A percentile compares a stretch with the other conserved stretches of the same genome.
Evolutionary conservation across 1,140 invertebrate species (phyloP).

Genomic region (Drosophila guanche): DNA sequence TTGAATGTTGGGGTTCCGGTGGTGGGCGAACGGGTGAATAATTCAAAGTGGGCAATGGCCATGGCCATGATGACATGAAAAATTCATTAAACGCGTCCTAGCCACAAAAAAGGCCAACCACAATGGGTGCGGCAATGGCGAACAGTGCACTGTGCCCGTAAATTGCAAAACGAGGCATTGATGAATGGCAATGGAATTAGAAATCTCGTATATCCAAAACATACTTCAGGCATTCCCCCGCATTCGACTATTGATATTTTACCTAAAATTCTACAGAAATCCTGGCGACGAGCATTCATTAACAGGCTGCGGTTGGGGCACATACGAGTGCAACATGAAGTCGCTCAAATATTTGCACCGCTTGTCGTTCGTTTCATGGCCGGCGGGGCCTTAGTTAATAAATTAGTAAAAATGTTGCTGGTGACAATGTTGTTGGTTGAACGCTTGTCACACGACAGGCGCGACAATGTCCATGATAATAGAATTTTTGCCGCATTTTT

Average conservation of each 20-base stretch:
- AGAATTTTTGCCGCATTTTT: conserved; percentile 59
- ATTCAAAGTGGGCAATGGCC: conserved; percentile 36
- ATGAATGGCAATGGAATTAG: conserved; percentile 26
- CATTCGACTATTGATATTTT: too few species aligned
- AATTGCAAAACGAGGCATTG: conserved; percentile 36
- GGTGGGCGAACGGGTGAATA: conserved; percentile 18
- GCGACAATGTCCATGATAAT: conserved; percentile 53
- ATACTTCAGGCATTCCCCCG: neutral
- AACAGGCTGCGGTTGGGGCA: conserved; percentile 20
- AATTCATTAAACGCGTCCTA: conserved; percentile 73
- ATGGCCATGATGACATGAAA: conserved; percentile 62
- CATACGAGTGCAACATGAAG: conserved; percentile 15
- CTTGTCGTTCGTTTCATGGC: conserved; percentile 25
- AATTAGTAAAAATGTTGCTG: conserved; percentile 71
- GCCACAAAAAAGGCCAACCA: conserved; percentile 56
- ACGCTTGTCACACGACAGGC: conserved; percentile 38
- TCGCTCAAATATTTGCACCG: conserved; percentile 62
- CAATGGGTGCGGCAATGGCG: conserved; percentile 37
- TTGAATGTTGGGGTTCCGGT: conserved; percentile 24
- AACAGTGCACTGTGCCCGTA: conserved; percentile 16
- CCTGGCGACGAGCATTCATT: conserved; percentile 16
- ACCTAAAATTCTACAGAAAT: neutral
- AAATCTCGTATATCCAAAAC: conserved; percentile 38
- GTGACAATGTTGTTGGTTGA: conserved; percentile 45
- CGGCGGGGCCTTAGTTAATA: conserved; percentile 66